These are phyloP conservation scores for Argyra leucocephala DNA, from an alignment of 2,888 invertebrate species.

Conservation along the genomic window DNA sequence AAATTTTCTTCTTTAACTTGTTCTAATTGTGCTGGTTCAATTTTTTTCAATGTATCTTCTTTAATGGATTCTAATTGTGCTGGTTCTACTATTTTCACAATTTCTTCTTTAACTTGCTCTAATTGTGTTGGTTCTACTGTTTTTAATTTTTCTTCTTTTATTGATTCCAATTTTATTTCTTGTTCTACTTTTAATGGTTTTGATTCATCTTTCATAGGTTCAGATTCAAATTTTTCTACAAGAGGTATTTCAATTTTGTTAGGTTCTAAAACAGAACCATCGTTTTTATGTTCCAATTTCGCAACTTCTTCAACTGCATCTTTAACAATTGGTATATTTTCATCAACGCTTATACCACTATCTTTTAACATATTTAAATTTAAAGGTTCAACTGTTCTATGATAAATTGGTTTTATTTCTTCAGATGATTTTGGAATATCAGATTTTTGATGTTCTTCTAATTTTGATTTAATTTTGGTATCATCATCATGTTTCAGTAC, in stretches of 20 bases:
- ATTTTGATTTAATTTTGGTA: slow-evolving; percentile 8
- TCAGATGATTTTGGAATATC: too few relatives aligned
- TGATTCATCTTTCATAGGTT: background rate
- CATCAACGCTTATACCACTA: slow-evolving; percentile 36
- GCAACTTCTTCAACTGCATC: slow-evolving; percentile 30
- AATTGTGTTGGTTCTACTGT: too few relatives aligned
- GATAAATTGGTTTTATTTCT: slow-evolving; percentile 34
- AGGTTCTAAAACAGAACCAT: slow-evolving; percentile 13
- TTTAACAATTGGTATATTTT: slow-evolving; percentile 43
- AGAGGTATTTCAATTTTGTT: too few relatives aligned
- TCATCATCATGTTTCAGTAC: background rate
- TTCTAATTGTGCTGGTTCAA: too few relatives aligned
- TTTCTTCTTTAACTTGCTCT: too few relatives aligned
- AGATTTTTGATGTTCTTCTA: slow-evolving; percentile 5
- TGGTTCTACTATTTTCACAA: too few relatives aligned
- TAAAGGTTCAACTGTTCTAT: slow-evolving; percentile 25
- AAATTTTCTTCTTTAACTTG: too few relatives aligned
- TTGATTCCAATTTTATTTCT: slow-evolving; percentile 10
- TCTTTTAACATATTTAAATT: slow-evolving; percentile 25
- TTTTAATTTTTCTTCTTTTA: background rate
- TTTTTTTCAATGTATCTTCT: too few relatives aligned
- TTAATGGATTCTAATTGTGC: too few relatives aligned
- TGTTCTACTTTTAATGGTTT: slow-evolving; percentile 14
- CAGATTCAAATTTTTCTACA: too few relatives aligned
- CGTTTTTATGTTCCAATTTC: slow-evolving; percentile 7